Percentiles rank a stretch among this genome's conserved stretches.
phyloP scores from a whole-genome alignment of 2,888 invertebrate genomes.

The Ashinkailepas kermadecensis region DNA sequence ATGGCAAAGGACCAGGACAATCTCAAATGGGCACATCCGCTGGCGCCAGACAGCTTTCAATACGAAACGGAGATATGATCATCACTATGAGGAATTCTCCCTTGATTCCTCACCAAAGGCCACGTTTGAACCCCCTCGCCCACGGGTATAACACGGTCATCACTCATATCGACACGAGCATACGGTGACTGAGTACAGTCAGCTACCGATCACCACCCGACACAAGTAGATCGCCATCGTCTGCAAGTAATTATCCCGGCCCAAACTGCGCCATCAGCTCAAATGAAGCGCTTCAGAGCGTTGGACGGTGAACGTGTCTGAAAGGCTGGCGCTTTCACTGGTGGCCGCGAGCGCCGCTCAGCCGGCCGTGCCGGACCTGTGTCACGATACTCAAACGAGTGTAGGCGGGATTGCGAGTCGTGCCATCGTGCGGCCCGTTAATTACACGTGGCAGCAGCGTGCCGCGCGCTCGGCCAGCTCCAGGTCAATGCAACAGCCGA shows the following conservation, averaged over 20 bases:
- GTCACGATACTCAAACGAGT: neutral
- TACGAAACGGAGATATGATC: too few relatives aligned
- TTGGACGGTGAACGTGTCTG: neutral
- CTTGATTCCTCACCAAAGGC: too few relatives aligned
- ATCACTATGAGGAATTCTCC: too few relatives aligned
- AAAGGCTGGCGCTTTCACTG: conserved; percentile 7
- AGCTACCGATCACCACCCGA: too few relatives aligned
- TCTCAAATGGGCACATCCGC: too few relatives aligned
- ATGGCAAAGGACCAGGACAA: too few relatives aligned
- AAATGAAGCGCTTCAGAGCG: neutral
- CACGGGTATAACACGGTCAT: too few relatives aligned
- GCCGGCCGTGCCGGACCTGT: neutral
- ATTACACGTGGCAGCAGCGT: neutral
- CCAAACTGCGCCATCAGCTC: neutral
- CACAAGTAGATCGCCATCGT: too few relatives aligned
- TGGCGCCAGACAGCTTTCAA: too few relatives aligned
- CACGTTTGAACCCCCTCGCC: too few relatives aligned
- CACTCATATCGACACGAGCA: too few relatives aligned
- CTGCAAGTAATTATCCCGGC: neutral
- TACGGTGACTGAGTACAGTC: too few relatives aligned
- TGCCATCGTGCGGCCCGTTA: neutral
- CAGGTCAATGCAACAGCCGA: neutral
- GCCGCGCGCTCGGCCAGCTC: neutral
- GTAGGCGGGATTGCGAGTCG: neutral
- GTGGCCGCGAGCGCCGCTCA: neutral